Evolutionary conservation across 2,888 invertebrate genomes (phyloP), one percentile per base, ranked within the genome.

Genomic region (Cynaeus angustus): DNA sequence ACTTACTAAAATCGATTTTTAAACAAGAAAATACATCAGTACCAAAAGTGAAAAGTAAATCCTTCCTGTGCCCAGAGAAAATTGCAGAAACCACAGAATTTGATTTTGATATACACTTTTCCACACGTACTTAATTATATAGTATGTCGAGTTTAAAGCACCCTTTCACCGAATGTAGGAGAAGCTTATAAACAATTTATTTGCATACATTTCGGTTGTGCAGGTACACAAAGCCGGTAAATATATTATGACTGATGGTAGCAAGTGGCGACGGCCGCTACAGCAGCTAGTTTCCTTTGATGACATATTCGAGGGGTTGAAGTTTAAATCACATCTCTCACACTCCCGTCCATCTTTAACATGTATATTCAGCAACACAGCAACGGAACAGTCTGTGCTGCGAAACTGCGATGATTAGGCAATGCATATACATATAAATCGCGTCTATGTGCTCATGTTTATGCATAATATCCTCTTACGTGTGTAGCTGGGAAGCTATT

Each of bases 351-450:
- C 65, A 58, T 64, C 71, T 65, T 72, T 74, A 74, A 61, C 73
- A 74, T 75, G 73, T 76, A 75, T 76, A 76, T 77, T 75, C 74
- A 75, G 72, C 68, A 73, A 67, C 71, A 71, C 70, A 67, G 69
- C 70, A 72, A 70, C 71, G 69, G 58, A 46, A 66, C 66, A 70
- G 59, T 55, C 65, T 68, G 67, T 50, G 56, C 56, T 12, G 38
- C 30, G 45, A 52, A 64, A 30, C 64, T 62, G 50, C 41, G 62
- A 67, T 67, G 67, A 70, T 70, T 55, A 67, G 66, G 62, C 68
- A 30, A 67, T 71, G 65, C 53, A 71, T 71, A 68, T 68, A 68
- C 58, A 64, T 71, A 67, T 62, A 62, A 62, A 70, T 70, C 66
- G 66, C 48, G 52, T 53, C 66, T 70, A 67, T 66, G 53, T 71